A percentile compares a stretch with the other conserved stretches of the same genome.
Conservation (phyloP, 2,113 vertebrate species). For the Phrynocephalus versicolor region DNA sequence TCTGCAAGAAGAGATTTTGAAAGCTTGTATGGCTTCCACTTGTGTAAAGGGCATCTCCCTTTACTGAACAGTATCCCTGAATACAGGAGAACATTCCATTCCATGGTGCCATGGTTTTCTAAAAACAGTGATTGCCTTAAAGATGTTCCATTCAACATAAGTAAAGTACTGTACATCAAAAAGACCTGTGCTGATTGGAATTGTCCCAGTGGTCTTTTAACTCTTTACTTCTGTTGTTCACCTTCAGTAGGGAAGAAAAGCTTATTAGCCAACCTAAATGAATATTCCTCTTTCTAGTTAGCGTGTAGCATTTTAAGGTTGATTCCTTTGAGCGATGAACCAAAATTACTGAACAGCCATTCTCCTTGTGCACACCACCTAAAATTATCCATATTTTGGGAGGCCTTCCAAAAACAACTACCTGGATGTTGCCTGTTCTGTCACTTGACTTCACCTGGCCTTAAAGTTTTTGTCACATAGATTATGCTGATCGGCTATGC, state of each 20-base stretch:
- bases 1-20: too few species aligned
- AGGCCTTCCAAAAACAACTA: background rate
- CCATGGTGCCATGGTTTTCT: background rate
- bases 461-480: too few species aligned
- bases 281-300: background rate
- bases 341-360: too few species aligned
- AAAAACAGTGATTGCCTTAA: too few species aligned
- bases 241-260: background rate
- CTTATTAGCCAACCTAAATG: background rate
- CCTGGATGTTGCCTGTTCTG: too few species aligned
- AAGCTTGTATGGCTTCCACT: too few species aligned
- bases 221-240: background rate
- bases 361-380: background rate
- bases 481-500: too few species aligned
- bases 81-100: background rate
- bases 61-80: too few species aligned
- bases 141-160: background rate
- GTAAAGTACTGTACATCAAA: background rate
- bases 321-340: background rate
- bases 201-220: background rate
- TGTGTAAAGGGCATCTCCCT: too few species aligned
- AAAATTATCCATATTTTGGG: background rate
- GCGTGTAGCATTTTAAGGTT: background rate
- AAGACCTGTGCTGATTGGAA: constrained; percentile 12
- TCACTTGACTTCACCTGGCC: too few species aligned